Evolutionary conservation across 64 coral and sea anemone species (phyloP), one percentile per base, ranked within the genome.

Genomic region (Hydrozoanthus tunicans): DNA sequence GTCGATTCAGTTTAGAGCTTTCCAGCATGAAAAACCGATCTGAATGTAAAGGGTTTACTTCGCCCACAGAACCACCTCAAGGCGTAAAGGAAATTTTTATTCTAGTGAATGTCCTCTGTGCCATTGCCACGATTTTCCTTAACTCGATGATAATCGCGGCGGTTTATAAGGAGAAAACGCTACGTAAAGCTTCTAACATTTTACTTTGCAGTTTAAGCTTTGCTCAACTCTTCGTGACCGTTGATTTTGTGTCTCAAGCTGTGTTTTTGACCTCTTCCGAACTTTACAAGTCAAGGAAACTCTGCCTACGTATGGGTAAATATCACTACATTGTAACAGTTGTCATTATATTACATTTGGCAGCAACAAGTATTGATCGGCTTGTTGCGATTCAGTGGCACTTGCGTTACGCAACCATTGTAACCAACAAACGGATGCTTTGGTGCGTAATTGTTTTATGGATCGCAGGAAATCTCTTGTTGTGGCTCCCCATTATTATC

Each of bases 281-380:
- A 0, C 12, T 58, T 51, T 81, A 81, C 23, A 88, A 43, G 32
- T 43, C 9, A 60, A 12, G 17, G 13, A 5, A 9, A 15, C 11
- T 25, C 7, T 88, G 84, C 14, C 10, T 17, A 3, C 4, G 4
- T 4, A 74, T 88, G 11, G 84, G 65, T 11, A 11, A 9, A 5
- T 74, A 9, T n/a, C 84, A 74, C 11, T 88, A 61, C 84, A 12
- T 26, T 0, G 15, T 54, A 7, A 26, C 51, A 55, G 57, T 70
- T 75, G 51, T 88, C 84, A 88, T 75, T 74, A 88, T 88, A 88
- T 6, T 75, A 15, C 84, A 88, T 58, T 59, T 88, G 25, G 84
- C 15, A 25, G 68, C 84, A 17, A 75, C 73, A 88, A 88, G 84
- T 7, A 74, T 74, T 20, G 84, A 88, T 20, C 53, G 69, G 4